Conservation (phyloP, 1,140 invertebrate species). For the Aethina tumida region DNA sequence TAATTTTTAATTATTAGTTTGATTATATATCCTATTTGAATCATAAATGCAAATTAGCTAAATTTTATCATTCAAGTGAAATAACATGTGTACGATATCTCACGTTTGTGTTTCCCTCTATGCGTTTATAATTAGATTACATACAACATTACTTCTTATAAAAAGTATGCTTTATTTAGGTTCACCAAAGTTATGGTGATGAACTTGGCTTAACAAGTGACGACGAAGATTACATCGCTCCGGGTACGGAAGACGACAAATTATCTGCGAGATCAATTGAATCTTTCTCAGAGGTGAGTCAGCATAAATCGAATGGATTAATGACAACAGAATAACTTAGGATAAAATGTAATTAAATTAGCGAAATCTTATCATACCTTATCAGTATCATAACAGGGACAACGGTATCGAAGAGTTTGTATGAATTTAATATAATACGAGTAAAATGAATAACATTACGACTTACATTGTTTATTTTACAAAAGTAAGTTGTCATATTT, state of each 20-base stretch:
- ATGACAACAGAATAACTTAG: neutral
- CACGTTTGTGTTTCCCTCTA: neutral
- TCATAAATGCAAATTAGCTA: neutral
- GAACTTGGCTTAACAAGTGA: slow-evolving; percentile 87
- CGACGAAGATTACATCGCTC: slow-evolving; percentile 76
- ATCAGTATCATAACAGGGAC: too few species aligned
- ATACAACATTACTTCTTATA: neutral
- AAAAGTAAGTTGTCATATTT: too few species aligned
- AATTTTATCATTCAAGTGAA: neutral
- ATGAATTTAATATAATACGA: too few species aligned
- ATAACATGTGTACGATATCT: too few species aligned
- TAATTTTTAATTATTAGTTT: slow-evolving; percentile 1
- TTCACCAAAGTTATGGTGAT: slow-evolving; percentile 85
- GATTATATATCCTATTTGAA: neutral
- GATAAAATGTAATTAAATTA: too few species aligned
- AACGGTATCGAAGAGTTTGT: too few species aligned
- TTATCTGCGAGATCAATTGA: slow-evolving; percentile 42
- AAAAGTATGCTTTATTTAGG: slow-evolving; percentile 30
- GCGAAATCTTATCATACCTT: too few species aligned
- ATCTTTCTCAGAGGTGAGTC: slow-evolving; percentile 44
- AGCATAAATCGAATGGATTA: too few species aligned
- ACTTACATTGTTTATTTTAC: too few species aligned
- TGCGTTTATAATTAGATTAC: too few species aligned
- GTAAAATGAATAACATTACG: too few species aligned
- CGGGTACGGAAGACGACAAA: slow-evolving; percentile 44